Evolutionary conservation across 2,888 invertebrate genomes (phyloP).

Genomic region (Byasa hedistus): DNA sequence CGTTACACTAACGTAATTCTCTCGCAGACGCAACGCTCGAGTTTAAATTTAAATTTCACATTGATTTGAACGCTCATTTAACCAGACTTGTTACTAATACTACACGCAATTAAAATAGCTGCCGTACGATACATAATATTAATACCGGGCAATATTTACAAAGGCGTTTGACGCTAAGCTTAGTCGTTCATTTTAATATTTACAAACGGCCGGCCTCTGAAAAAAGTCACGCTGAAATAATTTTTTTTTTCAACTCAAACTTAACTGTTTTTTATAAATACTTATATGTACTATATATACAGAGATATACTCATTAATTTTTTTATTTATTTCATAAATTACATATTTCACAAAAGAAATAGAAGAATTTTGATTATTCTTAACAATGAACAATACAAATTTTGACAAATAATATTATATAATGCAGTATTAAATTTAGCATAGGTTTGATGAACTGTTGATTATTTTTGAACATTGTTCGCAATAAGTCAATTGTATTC

Average conservation of each 20-base stretch:
- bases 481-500: not conserved
- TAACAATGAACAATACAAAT: too few species aligned
- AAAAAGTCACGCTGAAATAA: conserved; percentile 38
- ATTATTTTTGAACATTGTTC: not conserved
- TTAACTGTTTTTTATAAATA: too few species aligned
- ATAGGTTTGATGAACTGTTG: not conserved
- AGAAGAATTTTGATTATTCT: too few species aligned
- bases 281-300: too few species aligned
- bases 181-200: conserved; percentile 46
- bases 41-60: conserved; percentile 13
- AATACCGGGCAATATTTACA: conserved; percentile 38
- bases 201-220: conserved; percentile 61
- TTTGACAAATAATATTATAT: too few species aligned
- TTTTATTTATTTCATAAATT: too few species aligned
- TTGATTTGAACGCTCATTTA: conserved; percentile 19
- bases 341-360: too few species aligned
- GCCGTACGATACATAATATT: conserved; percentile 23
- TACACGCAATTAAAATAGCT: conserved; percentile 25
- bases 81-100: conserved; percentile 22
- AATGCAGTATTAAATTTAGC: too few species aligned
- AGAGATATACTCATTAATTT: too few species aligned
- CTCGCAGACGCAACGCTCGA: conserved; percentile 5
- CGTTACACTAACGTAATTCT: conserved; percentile 30
- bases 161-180: conserved; percentile 41
- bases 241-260: not conserved